Base-by-base conservation (phyloP, 1,140 invertebrate species). In the Drosophila sulfurigaster region DNA sequence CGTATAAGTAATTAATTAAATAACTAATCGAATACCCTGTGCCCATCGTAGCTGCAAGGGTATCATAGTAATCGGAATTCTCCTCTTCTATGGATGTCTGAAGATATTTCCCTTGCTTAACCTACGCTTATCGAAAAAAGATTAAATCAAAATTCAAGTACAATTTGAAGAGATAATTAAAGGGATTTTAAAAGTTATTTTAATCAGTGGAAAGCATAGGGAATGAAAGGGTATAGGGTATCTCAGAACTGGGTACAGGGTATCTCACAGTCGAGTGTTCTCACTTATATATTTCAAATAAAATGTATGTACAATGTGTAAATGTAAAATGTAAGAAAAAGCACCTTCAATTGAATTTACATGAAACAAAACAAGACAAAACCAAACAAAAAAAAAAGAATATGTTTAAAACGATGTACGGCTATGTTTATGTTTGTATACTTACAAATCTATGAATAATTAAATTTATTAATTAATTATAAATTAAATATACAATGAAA, bases 401-500 rank as follows among this genome's bases (percentile, higher is more conserved):
- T 57, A 41, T 57, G 35, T 41, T 38, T 57, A 71, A 71, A 69
- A 75, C 67, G 54, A 78, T 79, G 82, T 88, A 76, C 80, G 73
- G 73, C 82, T 60, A 75, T 58, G 60, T 75, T 75, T 87, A 82
- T 87, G 80, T 88, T 88, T 88, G 82, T 49, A 49, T 86, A 82
- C 65, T 87, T 73, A 78, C 48, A 79, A 88, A 73, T 64, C 77
- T 72, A 83, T 69, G 32, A 71, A 69, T 88, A 89, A 73, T 86
- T 86, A 90, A 90, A 85, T 90, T 89, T 90, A 89, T 89, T 88
- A 83, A 87, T 88, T 87, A 79, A 89, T 79, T 90, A 89, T 88
- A 90, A 89, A 90, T 81, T 90, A 85, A 88, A 90, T 90, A 90
- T 88, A 88, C 85, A 88, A 75, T 59, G 68, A 80, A 67, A 81